Percentiles rank a stretch among this genome's conserved stretches.
Conservation (phyloP, 2,113 vertebrate genomes). For the Aspidoscelis tigris region DNA sequence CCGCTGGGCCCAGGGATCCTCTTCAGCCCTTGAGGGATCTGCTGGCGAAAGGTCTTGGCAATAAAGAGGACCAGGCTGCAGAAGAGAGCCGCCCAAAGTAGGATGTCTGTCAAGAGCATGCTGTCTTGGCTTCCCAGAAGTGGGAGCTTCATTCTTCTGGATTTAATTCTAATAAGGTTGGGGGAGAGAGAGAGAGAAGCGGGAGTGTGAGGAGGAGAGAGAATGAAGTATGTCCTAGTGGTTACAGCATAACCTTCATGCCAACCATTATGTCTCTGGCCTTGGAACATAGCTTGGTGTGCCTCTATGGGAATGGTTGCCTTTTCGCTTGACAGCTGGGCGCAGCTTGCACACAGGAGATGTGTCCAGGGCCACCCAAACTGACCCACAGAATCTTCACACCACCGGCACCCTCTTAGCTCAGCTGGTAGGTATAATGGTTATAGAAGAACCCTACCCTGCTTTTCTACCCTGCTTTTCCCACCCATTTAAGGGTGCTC, state of each 20-base stretch:
- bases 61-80: slow-evolving; percentile 78
- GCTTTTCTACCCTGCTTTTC: too few relatives aligned
- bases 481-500: too few relatives aligned
- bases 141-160: background rate
- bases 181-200: background rate
- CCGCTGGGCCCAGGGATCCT: slow-evolving; percentile 81
- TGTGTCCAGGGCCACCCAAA: too few relatives aligned
- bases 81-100: slow-evolving; percentile 67
- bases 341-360: too few relatives aligned
- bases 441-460: too few relatives aligned
- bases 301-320: background rate
- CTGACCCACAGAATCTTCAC: too few relatives aligned
- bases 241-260: rapidly evolving
- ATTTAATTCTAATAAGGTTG: background rate
- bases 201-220: rapidly evolving
- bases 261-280: background rate
- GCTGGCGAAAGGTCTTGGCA: slow-evolving; percentile 55
- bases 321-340: background rate
- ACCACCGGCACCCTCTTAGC: too few relatives aligned
- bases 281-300: too few relatives aligned
- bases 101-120: slow-evolving; percentile 75
- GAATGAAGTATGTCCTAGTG: rapidly evolving
- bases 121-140: slow-evolving; percentile 48
- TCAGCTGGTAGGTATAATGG: too few relatives aligned
- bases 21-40: slow-evolving; percentile 78